These are phyloP conservation scores for Spicauda simplicius DNA, from an alignment of 2,888 invertebrate genomes.

Conservation along the genomic window DNA sequence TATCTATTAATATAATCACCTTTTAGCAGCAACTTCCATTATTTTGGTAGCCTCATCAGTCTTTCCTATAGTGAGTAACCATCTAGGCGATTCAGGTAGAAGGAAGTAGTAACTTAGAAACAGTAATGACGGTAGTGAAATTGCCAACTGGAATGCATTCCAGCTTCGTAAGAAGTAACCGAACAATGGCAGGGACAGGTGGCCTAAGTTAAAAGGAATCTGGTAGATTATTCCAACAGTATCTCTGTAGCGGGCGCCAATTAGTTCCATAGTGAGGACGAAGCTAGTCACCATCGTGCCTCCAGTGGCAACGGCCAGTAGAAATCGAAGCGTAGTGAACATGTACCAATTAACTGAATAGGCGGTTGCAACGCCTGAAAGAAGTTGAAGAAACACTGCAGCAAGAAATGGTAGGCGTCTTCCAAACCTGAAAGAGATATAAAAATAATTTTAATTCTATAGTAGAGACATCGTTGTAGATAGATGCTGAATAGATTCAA, in stretches of 20 bases:
- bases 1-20: slow-evolving; percentile 49
- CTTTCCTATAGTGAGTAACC: slow-evolving; percentile 90
- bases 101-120: slow-evolving; percentile 89
- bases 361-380: slow-evolving; percentile 89
- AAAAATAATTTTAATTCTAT: background rate
- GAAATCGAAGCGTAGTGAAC: slow-evolving; percentile 88
- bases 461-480: too few species aligned
- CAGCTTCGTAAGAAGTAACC: slow-evolving; percentile 88
- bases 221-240: slow-evolving; percentile 89
- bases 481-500: too few species aligned
- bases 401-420: slow-evolving; percentile 89
- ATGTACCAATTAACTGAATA: slow-evolving; percentile 87
- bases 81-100: slow-evolving; percentile 92
- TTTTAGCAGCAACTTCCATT: slow-evolving; percentile 87
- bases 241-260: slow-evolving; percentile 85
- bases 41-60: slow-evolving; percentile 87
- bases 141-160: slow-evolving; percentile 87
- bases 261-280: slow-evolving; percentile 88
- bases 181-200: slow-evolving; percentile 86
- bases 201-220: slow-evolving; percentile 90
- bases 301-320: slow-evolving; percentile 91
- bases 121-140: slow-evolving; percentile 86
- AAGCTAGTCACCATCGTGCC: slow-evolving; percentile 94
- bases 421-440: slow-evolving; percentile 86
- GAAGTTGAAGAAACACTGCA: slow-evolving; percentile 89